Percentiles rank a stretch among this genome's conserved stretches.
phyloP scores from a whole-genome alignment of 2,113 vertebrate species.

The Promerops cafer region DNA sequence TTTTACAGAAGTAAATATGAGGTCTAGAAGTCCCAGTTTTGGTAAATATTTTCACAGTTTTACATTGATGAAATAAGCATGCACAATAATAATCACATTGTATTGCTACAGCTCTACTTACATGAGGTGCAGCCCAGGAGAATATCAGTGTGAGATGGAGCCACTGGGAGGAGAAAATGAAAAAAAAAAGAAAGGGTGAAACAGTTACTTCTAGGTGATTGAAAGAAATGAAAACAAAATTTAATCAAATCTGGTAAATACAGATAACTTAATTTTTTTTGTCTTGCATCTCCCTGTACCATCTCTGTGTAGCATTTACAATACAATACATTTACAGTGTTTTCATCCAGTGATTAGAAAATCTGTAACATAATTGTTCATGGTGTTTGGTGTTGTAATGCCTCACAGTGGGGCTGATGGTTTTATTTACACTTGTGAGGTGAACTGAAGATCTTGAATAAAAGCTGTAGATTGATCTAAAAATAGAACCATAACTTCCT shows the following conservation, averaged over 20 bases:
- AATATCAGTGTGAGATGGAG: background rate
- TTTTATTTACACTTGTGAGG: background rate
- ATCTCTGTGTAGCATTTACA: background rate
- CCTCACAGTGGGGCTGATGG: background rate
- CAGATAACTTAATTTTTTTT: background rate
- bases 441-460: background rate
- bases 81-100: background rate
- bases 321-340: background rate
- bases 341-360: background rate
- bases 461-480: background rate
- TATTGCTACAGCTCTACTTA: slow-evolving; percentile 4
- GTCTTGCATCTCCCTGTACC: background rate
- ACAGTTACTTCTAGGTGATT: background rate
- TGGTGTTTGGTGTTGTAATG: background rate
- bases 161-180: background rate
- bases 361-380: accelerated
- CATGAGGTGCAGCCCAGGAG: background rate
- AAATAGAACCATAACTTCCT: background rate
- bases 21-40: background rate
- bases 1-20: background rate
- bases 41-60: background rate
- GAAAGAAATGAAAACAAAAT: background rate
- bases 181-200: background rate
- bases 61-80: background rate
- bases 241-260: background rate